These are phyloP conservation scores for Drosophila melanogaster DNA, from an alignment of 1,140 invertebrate species.

Conservation along the genomic window Release_6_plus_ISO1_MT NT_033779.5:5585501-5586000, in stretches of 20 bases:
- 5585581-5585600: conserved; percentile 69
- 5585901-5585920: conserved; percentile 30
- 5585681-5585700: conserved; percentile 21
- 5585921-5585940: conserved; percentile 29
- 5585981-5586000: conserved; percentile 2
- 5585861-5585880: conserved; percentile 54
- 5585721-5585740: conserved; percentile 19
- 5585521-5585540: conserved; percentile 5
- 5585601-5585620: conserved; percentile 83
- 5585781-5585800: conserved; percentile 60
- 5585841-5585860: conserved; percentile 82
- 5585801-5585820: conserved; percentile 81
- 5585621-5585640: conserved; percentile 81
- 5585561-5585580: conserved; percentile 39
- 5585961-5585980: conserved; percentile 20
- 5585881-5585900: conserved; percentile 17
- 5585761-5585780: conserved; percentile 28
- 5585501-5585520: background rate
- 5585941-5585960: conserved; percentile 30
- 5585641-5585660: conserved; percentile 44
- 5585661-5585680: conserved; percentile 23
- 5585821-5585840: conserved; percentile 83
- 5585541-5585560: conserved; percentile 35
- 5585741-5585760: conserved; percentile 42
- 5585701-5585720: conserved; percentile 25